Base-by-base conservation (phyloP, 2,888 invertebrate genomes). In the Drosophila fungiperda region DNA sequence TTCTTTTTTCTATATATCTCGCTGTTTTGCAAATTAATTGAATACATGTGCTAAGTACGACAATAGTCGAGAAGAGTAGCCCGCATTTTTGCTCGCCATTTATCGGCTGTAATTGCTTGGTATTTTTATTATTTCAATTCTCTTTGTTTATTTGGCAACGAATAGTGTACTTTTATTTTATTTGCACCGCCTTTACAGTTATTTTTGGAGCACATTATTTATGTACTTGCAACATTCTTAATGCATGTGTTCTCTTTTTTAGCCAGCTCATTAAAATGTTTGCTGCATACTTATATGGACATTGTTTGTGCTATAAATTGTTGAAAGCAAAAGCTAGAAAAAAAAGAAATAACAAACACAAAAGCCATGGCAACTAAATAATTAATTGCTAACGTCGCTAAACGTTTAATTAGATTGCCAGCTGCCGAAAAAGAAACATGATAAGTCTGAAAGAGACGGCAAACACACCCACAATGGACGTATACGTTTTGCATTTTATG, bases 71-170 rank as follows among this genome's bases (percentile, higher is more conserved):
- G 40, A 53, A 38, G 17, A 49, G 36, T 45, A 40, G 80, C 90
- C 89, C 82, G 87, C 89, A 89, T 87, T 71, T 73, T 57, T 48
- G 69, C 26, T 65, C 20, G 8, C 15, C 40, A 26, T 26, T 26
- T 48, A 42, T 53, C 73, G 62, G 64, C 60, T 74, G 52, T 76
- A 75, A 73, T 68, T 72, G 65, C 72, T 70, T 72, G 78, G 87
- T 83, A 78, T 87, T 82, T 90, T 85, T 87, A 89, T 90, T 87
- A 87, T 76, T 80, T 78, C 83, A 88, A 89, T 89, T 90, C 62
- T 77, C 78, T 78, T 87, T 90, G 85, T 90, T 87, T 90, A 71
- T 78, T 70, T 65, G 59, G 67, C 57, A 63, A 60, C 42, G 63
- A 54, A 68, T 64, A 68, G 60, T 60, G 50, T 70, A 64, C 70